Evolutionary conservation across 2,113 vertebrate genomes (phyloP).

Genomic region (Ceuthmochares aereus): DNA sequence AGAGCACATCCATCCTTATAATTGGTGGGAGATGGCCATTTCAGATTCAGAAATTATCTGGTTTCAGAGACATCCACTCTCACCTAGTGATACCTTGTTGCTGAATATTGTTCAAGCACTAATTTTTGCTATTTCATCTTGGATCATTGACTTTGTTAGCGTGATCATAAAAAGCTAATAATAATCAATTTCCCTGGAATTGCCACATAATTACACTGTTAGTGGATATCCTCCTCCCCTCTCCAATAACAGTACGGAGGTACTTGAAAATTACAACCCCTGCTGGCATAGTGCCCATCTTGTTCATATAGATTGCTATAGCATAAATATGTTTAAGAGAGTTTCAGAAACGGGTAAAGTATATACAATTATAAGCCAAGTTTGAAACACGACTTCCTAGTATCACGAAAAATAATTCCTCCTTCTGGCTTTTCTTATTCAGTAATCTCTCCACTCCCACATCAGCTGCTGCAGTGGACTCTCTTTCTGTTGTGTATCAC

Average conservation of each 20-base stretch:
- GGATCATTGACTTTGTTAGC: slow-evolving; percentile 67
- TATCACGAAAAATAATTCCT: slow-evolving; percentile 23
- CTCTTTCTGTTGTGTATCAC: not conserved
- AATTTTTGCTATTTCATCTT: slow-evolving; percentile 50
- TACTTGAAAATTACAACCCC: not conserved
- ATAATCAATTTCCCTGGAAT: slow-evolving; percentile 53
- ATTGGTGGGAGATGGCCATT: slow-evolving; percentile 61
- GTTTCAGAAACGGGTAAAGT: slow-evolving; percentile 48
- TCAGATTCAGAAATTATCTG: slow-evolving; percentile 29
- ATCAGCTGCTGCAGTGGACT: not conserved
- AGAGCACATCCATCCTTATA: slow-evolving; percentile 55
- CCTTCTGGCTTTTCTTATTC: not conserved
- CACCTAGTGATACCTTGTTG: slow-evolving; percentile 57
- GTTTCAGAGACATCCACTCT: slow-evolving; percentile 21
- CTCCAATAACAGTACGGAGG: not conserved
- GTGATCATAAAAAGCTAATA: slow-evolving; percentile 64
- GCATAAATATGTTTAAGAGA: not conserved
- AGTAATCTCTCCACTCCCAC: not conserved
- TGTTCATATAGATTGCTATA: not conserved
- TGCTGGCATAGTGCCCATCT: not conserved
- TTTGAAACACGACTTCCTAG: slow-evolving; percentile 21
- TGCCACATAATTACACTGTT: slow-evolving; percentile 48
- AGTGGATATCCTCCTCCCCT: slow-evolving; percentile 19
- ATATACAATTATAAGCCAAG: not conserved
- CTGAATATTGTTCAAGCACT: slow-evolving; percentile 46